Base-by-base conservation (phyloP, 2,113 vertebrate species). In the Upupa epops region DNA sequence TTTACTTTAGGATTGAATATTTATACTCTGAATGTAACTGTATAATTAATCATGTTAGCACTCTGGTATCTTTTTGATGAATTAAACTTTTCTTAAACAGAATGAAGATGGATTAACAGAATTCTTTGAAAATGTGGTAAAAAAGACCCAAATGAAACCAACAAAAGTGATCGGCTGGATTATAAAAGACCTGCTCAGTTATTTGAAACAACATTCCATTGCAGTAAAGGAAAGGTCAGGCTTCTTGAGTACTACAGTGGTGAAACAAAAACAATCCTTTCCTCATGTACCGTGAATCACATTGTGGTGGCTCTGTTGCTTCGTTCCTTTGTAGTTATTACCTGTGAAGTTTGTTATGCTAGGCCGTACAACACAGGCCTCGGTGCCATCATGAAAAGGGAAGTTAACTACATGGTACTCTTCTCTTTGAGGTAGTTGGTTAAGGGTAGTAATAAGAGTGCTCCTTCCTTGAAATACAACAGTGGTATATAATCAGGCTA, bases 91-190 rank as follows among this genome's bases (percentile, higher is more conserved):
- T 72, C 86, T 49, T 94, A 12, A 79, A 94, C 96, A 99, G 99
- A 99, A 98, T 80, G 99, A 99, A 97, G 98, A 98, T 0, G 99
- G 99, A 69, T 97, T 99, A 91, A 86, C 98, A 91, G 98, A 99
- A 46, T 99, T 98, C 96, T 99, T 99, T 95, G 98, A 99, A 94
- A 95, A 86, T 8, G 98, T 99, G 87, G 92, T 98, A 55, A 97
- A 97, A 94, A 94, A 94, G 78, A 99, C 98, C 36, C 97, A 94
- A 56, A 98, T 97, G 96, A 98, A 98, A 92, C 98, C 99, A 10
- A 98, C 97, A 95, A 99, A 98, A 90, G 98, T 99, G 96, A 98
- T 99, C 45, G 98, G 98, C 95, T 99, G 99, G 99, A 96, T 99
- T 96, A 97, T 98, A 25, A 98, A 98, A 1, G 97, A 98, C 90